Base-by-base conservation (phyloP, 2,888 invertebrate genomes). In the Chrysolina americana region DNA sequence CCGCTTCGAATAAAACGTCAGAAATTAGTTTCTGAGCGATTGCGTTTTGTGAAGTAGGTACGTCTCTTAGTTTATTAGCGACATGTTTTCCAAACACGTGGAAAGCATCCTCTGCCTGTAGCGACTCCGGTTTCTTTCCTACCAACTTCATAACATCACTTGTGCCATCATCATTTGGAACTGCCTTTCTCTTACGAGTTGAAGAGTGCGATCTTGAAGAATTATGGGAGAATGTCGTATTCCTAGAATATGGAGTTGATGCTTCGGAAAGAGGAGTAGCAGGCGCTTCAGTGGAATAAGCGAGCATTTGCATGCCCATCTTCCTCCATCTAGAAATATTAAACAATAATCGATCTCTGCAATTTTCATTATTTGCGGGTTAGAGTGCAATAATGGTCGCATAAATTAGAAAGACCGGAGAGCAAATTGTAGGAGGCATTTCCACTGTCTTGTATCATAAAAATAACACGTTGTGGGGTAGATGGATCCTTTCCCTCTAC, bases 1-100 rank as follows among this genome's bases (percentile, higher is more conserved):
- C 66, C 66, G 66, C 66, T 23, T 66, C 62, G 28, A 71, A 71
- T 71, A 65, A 71, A 59, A 71, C 47, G 23, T 71, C 71, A 23
- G 53, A 65, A 41, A 71, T 71, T 50, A 65, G 70, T 71, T 65
- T 71, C 65, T 65, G 47, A 71, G 65, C 70, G 50, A 71, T 28
- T 17, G 21, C 36, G 53, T 65, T 47, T 41, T 71, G 70, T 48
- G 17, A 17, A 36, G 28, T 47, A 65, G 48, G 48, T 13, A 48
- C 48, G n/a, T 48, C 48, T 19, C 48, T 63, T 11, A 63, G 63
- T 70, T 70, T 70, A 28, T 64, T 70, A 28, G 47, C 70, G 48
- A 65, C 41, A 64, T 8, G 21, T 70, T 64, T 70, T 64, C 50
- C 70, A 64, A 70, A 48, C 62, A 70, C 28, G n/a, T 64, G 21